Base-by-base conservation (phyloP, 1,140 invertebrate genomes). In the Rhyacophila brunnea region DNA sequence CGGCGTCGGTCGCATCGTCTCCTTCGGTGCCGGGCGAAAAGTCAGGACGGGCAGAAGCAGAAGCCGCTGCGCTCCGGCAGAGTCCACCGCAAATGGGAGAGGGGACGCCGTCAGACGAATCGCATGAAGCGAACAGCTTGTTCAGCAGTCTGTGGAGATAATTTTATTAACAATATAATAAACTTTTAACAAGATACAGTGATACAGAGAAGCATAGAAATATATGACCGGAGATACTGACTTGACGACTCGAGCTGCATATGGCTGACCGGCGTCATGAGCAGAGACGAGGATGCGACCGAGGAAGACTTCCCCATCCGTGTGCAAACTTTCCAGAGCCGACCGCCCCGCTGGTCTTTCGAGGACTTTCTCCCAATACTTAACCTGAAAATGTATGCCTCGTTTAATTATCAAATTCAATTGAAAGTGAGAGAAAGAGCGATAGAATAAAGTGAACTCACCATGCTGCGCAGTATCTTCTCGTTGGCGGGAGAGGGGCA, bases 301-400 rank as follows among this genome's bases (percentile, higher is more conserved):
- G 5, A 95, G 89, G 78, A 35, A 91, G 70, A 71, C 86, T 71
- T 70, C 81, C 53, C 80, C 72, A 1, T 83, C 81, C 1, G 81
- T 81, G 58, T 95, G 95, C 65, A 95, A 93, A 58, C 85, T 79
- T 55, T 91, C 87, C 63, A 96, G 83, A 0, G 93, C 92, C 66
- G 86, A 82, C 42, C 89, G 83, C 0, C 92, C 93, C 0, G 87
- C 80, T 10, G 86, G 79, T 60, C 88, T 89, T 20, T 95, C 92
- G 7, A 96, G 68, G 46, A 93, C 82, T 60, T 86, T 85, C 72
- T 94, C 92, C 84, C 94, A 89, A 67, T 92, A 94, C 61, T 88
- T 79, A 3, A 78, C 71, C 76, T 78, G 46, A 6, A n/a, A 66
- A 59, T 45, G 53, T 36, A 50, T n/a, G n/a, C n/a, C n/a, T n/a